Evolutionary conservation across 2,113 vertebrate species (phyloP).

Genomic region (Tachuris rubrigastra): DNA sequence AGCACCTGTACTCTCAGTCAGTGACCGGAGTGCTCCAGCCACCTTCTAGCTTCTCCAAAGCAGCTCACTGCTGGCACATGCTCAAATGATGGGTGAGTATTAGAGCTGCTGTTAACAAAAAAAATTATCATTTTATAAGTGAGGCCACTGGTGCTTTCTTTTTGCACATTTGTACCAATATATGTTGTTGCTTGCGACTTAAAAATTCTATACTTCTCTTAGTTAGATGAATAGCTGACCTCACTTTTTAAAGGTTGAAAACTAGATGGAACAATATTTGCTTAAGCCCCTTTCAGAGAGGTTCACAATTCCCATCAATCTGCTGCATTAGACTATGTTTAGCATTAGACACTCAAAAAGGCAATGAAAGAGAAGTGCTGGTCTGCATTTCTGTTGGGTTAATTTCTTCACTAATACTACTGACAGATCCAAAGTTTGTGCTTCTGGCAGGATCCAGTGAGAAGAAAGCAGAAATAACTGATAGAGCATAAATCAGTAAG

Average conservation of each 20-base stretch:
- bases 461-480: not conserved
- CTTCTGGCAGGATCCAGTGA: not conserved
- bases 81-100: not conserved
- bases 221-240: not conserved
- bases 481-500: not conserved
- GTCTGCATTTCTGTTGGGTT: not conserved
- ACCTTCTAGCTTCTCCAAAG: not conserved
- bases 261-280: not conserved
- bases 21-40: not conserved
- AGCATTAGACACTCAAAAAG: not conserved
- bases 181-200: not conserved
- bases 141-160: not conserved
- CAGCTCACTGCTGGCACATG: not conserved
- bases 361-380: not conserved
- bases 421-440: not conserved
- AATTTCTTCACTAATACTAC: not conserved
- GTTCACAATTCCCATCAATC: not conserved
- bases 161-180: not conserved
- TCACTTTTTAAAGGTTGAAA: not conserved
- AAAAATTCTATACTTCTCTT: not conserved
- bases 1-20: not conserved
- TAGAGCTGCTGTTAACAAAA: not conserved
- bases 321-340: not conserved
- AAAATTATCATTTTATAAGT: not conserved
- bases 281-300: not conserved